These are phyloP conservation scores for Mythimna albipuncta DNA, from an alignment of 2,888 invertebrate species.

Conservation along the genomic window DNA sequence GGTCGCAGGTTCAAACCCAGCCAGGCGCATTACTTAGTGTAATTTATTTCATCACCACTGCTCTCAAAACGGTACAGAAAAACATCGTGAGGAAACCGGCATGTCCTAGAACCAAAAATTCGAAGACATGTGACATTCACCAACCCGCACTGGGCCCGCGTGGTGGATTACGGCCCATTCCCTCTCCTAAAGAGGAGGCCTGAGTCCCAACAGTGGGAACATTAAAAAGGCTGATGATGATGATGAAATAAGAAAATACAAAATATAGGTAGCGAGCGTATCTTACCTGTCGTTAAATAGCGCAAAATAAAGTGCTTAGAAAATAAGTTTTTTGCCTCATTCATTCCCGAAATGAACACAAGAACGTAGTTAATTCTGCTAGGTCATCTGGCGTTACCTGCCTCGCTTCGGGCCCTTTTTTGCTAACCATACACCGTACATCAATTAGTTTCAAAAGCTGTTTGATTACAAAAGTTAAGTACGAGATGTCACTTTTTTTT, in stretches of 20 bases:
- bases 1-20: too few relatives aligned
- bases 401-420: conserved; percentile 6
- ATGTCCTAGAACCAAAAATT: too few relatives aligned
- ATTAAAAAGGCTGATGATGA: too few relatives aligned
- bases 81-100: too few relatives aligned
- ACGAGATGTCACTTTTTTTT: not conserved
- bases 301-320: not conserved
- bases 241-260: not conserved
- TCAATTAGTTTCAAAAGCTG: conserved; percentile 6
- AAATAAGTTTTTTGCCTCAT: conserved; percentile 18
- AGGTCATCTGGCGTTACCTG: conserved; percentile 20
- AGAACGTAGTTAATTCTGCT: conserved; percentile 4
- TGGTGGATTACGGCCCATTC: too few relatives aligned
- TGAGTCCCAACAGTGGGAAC: too few relatives aligned
- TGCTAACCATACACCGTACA: not conserved
- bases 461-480: not conserved
- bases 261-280: not conserved
- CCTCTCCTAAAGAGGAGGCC: too few relatives aligned
- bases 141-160: too few relatives aligned
- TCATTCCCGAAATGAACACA: not conserved
- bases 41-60: too few relatives aligned
- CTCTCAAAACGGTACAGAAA: too few relatives aligned
- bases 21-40: too few relatives aligned
- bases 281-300: not conserved
- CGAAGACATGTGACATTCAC: too few relatives aligned